Percentiles rank a stretch among this genome's conserved stretches.
These are phyloP conservation scores for Toxotes chatareus DNA, from an alignment of 2,113 vertebrate species.

Conservation along the genomic window DNA sequence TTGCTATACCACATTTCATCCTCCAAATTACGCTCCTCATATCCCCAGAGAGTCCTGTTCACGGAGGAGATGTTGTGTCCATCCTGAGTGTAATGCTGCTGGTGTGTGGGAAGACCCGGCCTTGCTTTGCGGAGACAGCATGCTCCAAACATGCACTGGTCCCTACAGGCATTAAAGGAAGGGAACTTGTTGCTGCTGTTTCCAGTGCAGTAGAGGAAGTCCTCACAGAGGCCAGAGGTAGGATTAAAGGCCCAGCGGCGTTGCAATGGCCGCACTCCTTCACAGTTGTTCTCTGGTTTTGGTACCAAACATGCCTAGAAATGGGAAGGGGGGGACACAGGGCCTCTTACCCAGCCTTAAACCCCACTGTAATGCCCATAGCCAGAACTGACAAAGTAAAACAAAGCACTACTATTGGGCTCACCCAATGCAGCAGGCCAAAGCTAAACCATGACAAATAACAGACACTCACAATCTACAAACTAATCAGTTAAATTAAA, in stretches of 20 bases:
- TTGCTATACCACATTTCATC: constrained; percentile 29
- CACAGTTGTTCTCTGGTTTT: constrained; percentile 57
- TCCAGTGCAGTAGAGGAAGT: constrained; percentile 66
- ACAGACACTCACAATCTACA: constrained; percentile 11
- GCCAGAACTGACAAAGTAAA: constrained; percentile 12
- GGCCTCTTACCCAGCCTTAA: constrained; percentile 44
- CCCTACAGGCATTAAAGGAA: constrained; percentile 55
- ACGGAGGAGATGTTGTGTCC: constrained; percentile 39
- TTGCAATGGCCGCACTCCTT: constrained; percentile 16
- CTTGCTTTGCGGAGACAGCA: constrained; percentile 64
- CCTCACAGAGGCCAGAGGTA: constrained; percentile 57
- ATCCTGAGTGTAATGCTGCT: constrained; percentile 23
- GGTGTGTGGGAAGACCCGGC: neutral
- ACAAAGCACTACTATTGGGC: constrained; percentile 33
- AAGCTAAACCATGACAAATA: constrained; percentile 8
- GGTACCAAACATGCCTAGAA: constrained; percentile 64
- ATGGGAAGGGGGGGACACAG: constrained; percentile 42
- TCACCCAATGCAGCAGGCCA: constrained; percentile 41
- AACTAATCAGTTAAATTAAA: constrained; percentile 12
- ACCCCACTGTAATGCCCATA: constrained; percentile 20
- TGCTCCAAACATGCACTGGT: constrained; percentile 68
- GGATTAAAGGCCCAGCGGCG: constrained; percentile 66
- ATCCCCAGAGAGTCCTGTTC: constrained; percentile 19
- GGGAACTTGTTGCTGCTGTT: constrained; percentile 68
- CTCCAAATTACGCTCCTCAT: constrained; percentile 29